phyloP scores from a whole-genome alignment of 2,888 invertebrate species.

The Melinopterus prodromus region DNA sequence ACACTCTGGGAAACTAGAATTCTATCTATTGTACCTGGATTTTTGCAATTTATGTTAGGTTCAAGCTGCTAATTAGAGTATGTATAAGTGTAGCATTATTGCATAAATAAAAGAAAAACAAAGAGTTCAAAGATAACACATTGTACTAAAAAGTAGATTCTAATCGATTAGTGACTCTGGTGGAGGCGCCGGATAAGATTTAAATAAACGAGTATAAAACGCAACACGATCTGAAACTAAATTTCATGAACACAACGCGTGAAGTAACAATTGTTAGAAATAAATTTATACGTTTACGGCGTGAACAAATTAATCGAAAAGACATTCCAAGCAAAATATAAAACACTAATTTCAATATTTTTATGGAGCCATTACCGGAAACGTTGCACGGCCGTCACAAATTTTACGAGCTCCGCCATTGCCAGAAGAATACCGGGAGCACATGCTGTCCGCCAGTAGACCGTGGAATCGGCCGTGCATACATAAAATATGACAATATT shows the following conservation, averaged over 20 bases:
- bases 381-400: constrained; percentile 9
- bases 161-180: too few species aligned
- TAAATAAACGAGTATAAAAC: too few species aligned
- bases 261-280: not conserved
- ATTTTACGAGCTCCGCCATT: constrained; percentile 13
- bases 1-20: too few species aligned
- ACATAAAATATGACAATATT: constrained; percentile 27
- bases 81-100: too few species aligned
- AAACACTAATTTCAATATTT: constrained; percentile 14
- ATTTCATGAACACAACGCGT: not conserved
- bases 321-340: not conserved
- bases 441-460: constrained; percentile 16
- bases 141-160: too few species aligned
- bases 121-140: too few species aligned
- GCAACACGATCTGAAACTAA: not conserved
- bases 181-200: too few species aligned
- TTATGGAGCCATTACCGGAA: constrained; percentile 17
- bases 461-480: constrained; percentile 17
- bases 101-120: too few species aligned
- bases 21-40: too few species aligned
- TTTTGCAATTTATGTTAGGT: too few species aligned
- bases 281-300: not conserved
- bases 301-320: not conserved
- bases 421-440: constrained; percentile 14
- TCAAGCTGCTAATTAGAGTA: too few species aligned